These are phyloP conservation scores for Tineola bisselliella DNA, from an alignment of 2,888 invertebrate genomes.

Conservation along the genomic window DNA sequence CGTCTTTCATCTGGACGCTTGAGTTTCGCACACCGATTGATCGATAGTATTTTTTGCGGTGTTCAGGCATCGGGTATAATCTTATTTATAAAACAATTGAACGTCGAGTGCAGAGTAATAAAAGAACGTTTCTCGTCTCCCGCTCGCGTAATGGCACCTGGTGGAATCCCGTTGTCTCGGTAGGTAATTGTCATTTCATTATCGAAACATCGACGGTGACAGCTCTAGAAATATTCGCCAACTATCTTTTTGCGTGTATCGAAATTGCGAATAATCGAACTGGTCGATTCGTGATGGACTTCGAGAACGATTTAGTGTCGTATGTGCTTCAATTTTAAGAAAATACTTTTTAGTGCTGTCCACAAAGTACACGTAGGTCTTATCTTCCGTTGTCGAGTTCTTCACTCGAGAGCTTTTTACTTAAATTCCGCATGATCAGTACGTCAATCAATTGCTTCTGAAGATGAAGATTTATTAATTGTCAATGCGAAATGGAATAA, in stretches of 20 bases:
- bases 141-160: background rate
- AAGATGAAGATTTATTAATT: background rate
- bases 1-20: slow-evolving; percentile 40
- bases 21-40: slow-evolving; percentile 64
- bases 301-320: background rate
- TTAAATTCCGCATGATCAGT: background rate
- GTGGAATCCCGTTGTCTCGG: slow-evolving; percentile 3
- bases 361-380: background rate
- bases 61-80: slow-evolving; percentile 23
- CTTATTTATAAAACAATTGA: slow-evolving; percentile 67
- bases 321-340: background rate
- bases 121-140: slow-evolving; percentile 8
- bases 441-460: background rate
- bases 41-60: slow-evolving; percentile 65
- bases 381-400: background rate
- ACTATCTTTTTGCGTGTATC: slow-evolving; percentile 38
- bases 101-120: slow-evolving; percentile 31
- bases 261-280: slow-evolving; percentile 59
- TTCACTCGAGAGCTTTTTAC: background rate
- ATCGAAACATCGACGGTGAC: slow-evolving; percentile 20
- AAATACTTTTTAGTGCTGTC: background rate
- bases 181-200: slow-evolving; percentile 64
- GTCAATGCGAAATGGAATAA: background rate
- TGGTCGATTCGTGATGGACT: slow-evolving; percentile 48
- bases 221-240: slow-evolving; percentile 45